These are phyloP conservation scores for Onychomys torridus DNA, from an alignment of 2,797 vertebrate genomes.

Conservation along the genomic window DNA sequence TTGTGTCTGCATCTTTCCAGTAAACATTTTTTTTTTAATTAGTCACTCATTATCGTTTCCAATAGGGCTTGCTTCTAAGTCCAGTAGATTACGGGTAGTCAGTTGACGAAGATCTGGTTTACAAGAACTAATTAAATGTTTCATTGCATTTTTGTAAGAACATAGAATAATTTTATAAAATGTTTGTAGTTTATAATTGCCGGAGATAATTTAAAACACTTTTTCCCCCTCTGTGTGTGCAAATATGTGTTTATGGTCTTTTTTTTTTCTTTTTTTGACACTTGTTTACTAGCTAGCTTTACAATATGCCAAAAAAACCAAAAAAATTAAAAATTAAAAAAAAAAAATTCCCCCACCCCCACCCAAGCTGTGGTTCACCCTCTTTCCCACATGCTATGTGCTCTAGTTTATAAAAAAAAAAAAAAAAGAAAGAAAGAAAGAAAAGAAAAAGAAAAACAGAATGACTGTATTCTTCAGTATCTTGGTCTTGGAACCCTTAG, in stretches of 20 bases:
- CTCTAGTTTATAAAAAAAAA: no score
- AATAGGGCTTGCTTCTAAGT: slow-evolving; percentile 93
- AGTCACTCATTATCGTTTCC: slow-evolving; percentile 89
- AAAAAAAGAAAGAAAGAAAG: neutral
- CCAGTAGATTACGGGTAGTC: slow-evolving; percentile 99
- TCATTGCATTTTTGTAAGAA: slow-evolving; percentile 90
- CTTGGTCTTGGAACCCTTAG: slow-evolving; percentile 90
- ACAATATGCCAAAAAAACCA: slow-evolving; percentile 66
- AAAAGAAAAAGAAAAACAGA: neutral
- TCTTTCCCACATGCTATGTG: slow-evolving; percentile 78
- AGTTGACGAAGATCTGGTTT: slow-evolving; percentile 93
- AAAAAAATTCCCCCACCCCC: neutral
- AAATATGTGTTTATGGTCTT: slow-evolving; percentile 84
- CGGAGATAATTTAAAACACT: slow-evolving; percentile 89
- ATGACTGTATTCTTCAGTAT: no score
- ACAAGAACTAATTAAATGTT: slow-evolving; percentile 92
- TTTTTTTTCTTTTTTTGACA: neutral
- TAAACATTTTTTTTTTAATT: slow-evolving; percentile 78
- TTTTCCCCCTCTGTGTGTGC: slow-evolving; percentile 78
- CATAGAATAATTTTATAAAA: slow-evolving; percentile 90
- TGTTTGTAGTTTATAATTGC: slow-evolving; percentile 89
- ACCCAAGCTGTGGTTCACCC: slow-evolving; percentile 68
- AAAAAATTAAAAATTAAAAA: neutral
- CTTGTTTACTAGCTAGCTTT: no score
- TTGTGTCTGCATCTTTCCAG: slow-evolving; percentile 76